Evolutionary conservation across 2,113 vertebrate species (phyloP).

Genomic region (Pachycephala philippinensis): DNA sequence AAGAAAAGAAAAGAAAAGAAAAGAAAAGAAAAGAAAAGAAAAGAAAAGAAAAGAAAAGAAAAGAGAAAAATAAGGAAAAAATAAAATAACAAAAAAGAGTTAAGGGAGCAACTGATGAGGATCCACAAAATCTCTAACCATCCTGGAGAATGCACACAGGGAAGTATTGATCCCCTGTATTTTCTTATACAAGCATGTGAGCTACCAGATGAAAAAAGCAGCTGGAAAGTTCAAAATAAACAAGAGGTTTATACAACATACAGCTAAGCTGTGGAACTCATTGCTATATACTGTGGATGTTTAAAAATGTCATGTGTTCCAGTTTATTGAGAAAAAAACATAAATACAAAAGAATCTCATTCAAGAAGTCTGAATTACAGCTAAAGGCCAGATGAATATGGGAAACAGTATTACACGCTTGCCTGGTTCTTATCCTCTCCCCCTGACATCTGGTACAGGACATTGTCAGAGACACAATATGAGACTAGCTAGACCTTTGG

Average conservation of each 20-base stretch:
- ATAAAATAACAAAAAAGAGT: neutral
- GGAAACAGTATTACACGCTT: neutral
- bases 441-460: neutral
- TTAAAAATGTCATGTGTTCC: conserved; percentile 5
- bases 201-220: neutral
- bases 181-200: neutral
- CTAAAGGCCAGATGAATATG: neutral
- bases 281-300: neutral
- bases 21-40: no score
- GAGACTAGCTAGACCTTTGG: neutral
- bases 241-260: neutral
- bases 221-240: neutral
- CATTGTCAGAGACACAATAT: neutral
- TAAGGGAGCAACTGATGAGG: neutral
- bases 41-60: neutral
- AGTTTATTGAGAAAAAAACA: neutral
- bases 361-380: neutral
- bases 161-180: neutral
- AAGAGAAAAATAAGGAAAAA: neutral
- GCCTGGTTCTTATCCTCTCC: conserved; percentile 2
- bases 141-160: neutral
- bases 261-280: neutral
- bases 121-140: neutral
- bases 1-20: neutral
- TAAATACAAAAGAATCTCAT: neutral